These are phyloP conservation scores for Sus cebifrons DNA, from an alignment of 2,797 vertebrate species.

Conservation along the genomic window DNA sequence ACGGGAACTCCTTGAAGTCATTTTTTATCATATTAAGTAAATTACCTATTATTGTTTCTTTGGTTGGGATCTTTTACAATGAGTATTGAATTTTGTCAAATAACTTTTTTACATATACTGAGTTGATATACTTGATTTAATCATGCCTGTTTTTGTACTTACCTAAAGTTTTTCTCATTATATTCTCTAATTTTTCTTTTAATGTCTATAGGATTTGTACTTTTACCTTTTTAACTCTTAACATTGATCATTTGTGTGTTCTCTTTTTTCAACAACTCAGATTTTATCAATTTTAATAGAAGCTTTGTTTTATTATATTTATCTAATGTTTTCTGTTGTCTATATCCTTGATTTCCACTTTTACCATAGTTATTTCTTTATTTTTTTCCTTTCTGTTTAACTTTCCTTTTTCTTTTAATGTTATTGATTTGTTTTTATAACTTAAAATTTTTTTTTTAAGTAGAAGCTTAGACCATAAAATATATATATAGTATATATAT, in stretches of 20 bases:
- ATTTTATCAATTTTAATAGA: not conserved
- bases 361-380: not conserved
- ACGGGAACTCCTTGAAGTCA: not conserved
- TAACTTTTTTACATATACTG: not conserved
- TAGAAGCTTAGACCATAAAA: not conserved
- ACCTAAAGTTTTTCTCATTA: not conserved
- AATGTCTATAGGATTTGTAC: not conserved
- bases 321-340: not conserved
- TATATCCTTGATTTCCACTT: not conserved
- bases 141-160: not conserved
- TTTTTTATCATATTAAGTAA: not conserved
- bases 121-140: conserved; percentile 8
- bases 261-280: not conserved
- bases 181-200: not conserved
- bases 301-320: not conserved
- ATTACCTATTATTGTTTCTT: conserved; percentile 9
- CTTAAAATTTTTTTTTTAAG: not conserved
- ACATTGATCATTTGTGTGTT: not conserved
- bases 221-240: not conserved
- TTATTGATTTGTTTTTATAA: not conserved
- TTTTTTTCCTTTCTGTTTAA: not conserved
- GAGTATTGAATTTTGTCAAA: not conserved
- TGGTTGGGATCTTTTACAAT: not conserved
- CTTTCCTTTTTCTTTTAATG: conserved; percentile 23
- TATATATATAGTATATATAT: no score